Evolutionary conservation across 2,797 vertebrate genomes (phyloP).

Genomic region (Holocentrus rufus): DNA sequence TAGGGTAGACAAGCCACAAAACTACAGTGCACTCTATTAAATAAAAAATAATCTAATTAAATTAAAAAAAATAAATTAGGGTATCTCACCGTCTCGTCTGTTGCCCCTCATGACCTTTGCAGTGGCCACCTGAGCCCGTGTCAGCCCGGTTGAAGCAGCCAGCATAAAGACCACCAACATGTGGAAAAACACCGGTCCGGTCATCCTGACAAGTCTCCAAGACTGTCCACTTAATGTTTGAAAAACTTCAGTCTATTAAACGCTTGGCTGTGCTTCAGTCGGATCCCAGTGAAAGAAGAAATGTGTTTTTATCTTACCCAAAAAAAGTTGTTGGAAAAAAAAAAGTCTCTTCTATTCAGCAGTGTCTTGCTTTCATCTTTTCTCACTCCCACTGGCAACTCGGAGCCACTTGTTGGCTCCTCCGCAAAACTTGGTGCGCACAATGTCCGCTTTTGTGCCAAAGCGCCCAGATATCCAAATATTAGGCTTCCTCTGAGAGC

Average conservation of each 20-base stretch:
- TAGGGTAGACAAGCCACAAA: no score
- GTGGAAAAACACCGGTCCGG: slow-evolving; percentile 43
- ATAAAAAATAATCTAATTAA: no score
- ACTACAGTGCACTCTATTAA: no score
- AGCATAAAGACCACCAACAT: slow-evolving; percentile 66
- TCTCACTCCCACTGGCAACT: background rate
- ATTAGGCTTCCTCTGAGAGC: slow-evolving; percentile 24
- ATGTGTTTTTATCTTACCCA: no score
- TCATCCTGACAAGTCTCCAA: slow-evolving; percentile 52
- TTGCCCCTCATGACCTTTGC: slow-evolving; percentile 72
- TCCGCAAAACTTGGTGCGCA: slow-evolving; percentile 9
- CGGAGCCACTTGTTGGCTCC: slow-evolving; percentile 42
- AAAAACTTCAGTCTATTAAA: background rate
- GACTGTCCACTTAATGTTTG: background rate
- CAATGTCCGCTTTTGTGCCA: slow-evolving; percentile 36
- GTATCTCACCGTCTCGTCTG: slow-evolving; percentile 78
- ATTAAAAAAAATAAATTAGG: background rate
- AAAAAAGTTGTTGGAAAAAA: no score
- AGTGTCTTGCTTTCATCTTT: background rate
- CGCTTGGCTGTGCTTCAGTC: background rate
- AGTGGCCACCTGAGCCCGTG: slow-evolving; percentile 64
- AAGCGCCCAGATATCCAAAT: slow-evolving; percentile 26
- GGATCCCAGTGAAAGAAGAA: no score
- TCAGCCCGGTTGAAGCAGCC: slow-evolving; percentile 31
- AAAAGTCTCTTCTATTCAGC: slow-evolving; percentile 15